Conservation (phyloP, 1,140 invertebrate species). For the Tetranychus urticae region DNA sequence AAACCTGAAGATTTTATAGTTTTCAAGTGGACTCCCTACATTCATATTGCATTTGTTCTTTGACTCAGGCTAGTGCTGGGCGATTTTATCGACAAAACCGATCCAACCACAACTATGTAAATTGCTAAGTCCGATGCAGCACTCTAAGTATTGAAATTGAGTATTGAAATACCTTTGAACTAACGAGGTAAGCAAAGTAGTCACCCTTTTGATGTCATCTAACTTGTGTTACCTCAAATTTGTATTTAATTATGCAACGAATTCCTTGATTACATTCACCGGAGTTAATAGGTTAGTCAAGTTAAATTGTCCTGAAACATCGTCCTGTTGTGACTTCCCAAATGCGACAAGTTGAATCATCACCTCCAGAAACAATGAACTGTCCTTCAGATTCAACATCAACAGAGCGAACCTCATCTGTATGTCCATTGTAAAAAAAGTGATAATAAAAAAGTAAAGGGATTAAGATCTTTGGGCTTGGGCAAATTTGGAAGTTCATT, state of each 20-base stretch:
- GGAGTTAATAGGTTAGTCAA: slow-evolving; percentile 40
- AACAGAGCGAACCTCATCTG: slow-evolving; percentile 58
- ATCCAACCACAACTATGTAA: no score
- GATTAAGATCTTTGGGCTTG: slow-evolving; percentile 80
- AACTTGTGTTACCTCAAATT: slow-evolving; percentile 43
- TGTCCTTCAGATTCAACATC: slow-evolving; percentile 62
- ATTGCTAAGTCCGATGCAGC: no score
- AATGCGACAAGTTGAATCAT: slow-evolving; percentile 72
- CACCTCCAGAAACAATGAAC: slow-evolving; percentile 66
- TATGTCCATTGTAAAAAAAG: slow-evolving; percentile 57
- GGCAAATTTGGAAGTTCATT: slow-evolving; percentile 90
- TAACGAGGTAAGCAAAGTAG: slow-evolving; percentile 79
- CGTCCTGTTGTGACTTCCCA: slow-evolving; percentile 72
- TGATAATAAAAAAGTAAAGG: slow-evolving; percentile 59
- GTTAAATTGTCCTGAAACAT: slow-evolving; percentile 58
- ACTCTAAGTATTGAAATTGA: no score
- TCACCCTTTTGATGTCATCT: slow-evolving; percentile 90
- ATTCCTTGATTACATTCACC: slow-evolving; percentile 31
- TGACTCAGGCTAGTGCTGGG: no score
- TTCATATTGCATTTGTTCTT: no score
- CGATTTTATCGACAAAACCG: no score
- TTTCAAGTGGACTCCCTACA: no score
- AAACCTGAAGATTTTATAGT: no score
- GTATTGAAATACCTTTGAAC: no score
- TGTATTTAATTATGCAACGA: slow-evolving; percentile 47